Evolutionary conservation across 2,113 vertebrate genomes (phyloP).

Genomic region (Cichladusa arquata): DNA sequence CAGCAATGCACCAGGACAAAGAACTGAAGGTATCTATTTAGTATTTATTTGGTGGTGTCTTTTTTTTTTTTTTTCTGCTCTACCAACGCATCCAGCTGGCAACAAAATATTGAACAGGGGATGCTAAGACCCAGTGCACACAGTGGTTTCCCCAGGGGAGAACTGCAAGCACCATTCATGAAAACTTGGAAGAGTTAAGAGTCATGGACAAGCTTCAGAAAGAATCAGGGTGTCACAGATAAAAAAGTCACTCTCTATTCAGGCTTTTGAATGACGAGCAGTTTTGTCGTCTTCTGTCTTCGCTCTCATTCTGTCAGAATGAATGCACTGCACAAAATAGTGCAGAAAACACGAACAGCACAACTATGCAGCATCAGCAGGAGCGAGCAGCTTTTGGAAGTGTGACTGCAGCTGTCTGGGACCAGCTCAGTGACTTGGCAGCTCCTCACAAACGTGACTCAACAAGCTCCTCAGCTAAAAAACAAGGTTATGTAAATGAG

Average conservation of each 20-base stretch:
- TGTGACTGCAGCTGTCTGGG: neutral
- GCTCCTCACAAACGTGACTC: neutral
- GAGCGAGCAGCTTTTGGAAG: neutral
- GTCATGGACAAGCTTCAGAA: neutral
- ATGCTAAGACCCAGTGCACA: neutral
- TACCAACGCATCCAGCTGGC: neutral
- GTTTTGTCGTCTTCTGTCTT: neutral
- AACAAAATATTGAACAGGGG: neutral
- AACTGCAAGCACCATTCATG: neutral
- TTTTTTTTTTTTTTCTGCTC: neutral
- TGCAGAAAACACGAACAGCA: neutral
- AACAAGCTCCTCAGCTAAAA: neutral
- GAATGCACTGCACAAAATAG: neutral
- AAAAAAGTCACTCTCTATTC: neutral
- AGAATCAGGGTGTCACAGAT: neutral
- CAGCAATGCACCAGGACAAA: neutral
- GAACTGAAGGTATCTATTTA: neutral
- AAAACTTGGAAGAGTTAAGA: neutral
- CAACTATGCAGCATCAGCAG: neutral
- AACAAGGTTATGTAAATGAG: neutral
- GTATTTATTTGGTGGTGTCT: neutral
- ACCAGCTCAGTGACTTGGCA: neutral
- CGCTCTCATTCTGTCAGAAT: neutral
- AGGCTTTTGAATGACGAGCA: neutral
- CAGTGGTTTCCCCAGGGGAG: neutral